Evolutionary conservation across 2,888 invertebrate species (phyloP).

Genomic region (Tortricodes alternella): DNA sequence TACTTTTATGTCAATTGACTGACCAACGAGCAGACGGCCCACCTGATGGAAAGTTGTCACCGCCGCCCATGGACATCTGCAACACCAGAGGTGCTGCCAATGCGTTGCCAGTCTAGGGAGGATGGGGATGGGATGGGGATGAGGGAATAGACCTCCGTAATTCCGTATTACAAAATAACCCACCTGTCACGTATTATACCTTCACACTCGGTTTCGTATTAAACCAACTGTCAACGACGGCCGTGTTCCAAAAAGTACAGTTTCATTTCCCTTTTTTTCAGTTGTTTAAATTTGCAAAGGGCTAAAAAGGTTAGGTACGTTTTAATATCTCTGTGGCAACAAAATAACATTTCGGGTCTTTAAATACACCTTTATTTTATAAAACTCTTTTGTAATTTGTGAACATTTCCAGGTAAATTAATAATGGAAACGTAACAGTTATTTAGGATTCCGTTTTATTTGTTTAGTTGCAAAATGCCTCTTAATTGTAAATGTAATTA

Average conservation of each 20-base stretch:
- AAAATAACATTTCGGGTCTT: constrained; percentile 22
- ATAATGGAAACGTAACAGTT: constrained; percentile 5
- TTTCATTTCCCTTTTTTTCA: constrained; percentile 19
- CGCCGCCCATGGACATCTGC: no score
- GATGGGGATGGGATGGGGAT: no score
- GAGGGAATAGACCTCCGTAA: no score
- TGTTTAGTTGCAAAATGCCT: no score
- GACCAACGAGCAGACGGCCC: no score
- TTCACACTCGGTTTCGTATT: neutral
- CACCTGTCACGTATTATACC: no score
- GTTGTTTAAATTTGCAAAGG: constrained; percentile 22
- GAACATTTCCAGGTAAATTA: constrained; percentile 21
- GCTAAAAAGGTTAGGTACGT: constrained; percentile 19
- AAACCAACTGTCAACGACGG: constrained; percentile 4
- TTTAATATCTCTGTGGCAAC: constrained; percentile 25
- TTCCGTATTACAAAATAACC: no score
- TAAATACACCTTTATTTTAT: constrained; percentile 20
- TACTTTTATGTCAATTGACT: no score
- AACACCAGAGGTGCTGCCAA: no score
- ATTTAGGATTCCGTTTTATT: constrained; percentile 5
- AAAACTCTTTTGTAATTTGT: constrained; percentile 21
- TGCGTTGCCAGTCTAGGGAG: no score
- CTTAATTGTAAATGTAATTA: no score
- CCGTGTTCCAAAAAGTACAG: constrained; percentile 4
- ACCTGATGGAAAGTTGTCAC: no score